These are phyloP conservation scores for Leptodactylus fallax DNA, from an alignment of 2,797 vertebrate species.

Conservation along the genomic window DNA sequence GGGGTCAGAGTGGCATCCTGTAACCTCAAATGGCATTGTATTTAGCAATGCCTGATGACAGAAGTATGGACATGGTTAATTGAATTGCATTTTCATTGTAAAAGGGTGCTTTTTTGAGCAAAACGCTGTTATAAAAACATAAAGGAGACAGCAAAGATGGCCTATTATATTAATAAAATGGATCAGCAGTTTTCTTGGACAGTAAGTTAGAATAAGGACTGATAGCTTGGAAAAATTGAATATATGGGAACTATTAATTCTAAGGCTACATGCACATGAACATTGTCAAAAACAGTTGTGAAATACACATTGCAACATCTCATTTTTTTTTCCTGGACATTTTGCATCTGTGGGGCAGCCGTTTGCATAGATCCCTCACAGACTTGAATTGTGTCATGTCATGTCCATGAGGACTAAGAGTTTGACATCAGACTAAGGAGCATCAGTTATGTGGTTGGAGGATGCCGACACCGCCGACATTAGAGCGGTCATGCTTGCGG, in stretches of 20 bases:
- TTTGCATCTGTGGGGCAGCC: no score
- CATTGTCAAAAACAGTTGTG: no score
- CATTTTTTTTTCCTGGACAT: no score
- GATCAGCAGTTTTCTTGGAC: neutral
- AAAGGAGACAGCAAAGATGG: neutral
- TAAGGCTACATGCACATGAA: no score
- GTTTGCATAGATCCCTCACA: no score
- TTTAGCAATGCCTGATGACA: neutral
- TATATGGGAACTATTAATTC: neutral
- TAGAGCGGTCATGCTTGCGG: no score
- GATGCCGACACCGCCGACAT: no score
- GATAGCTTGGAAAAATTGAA: neutral
- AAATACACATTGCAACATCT: no score
- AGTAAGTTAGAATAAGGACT: neutral
- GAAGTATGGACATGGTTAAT: neutral
- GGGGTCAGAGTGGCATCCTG: neutral
- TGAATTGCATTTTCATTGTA: neutral
- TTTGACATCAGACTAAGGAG: no score
- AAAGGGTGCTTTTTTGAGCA: neutral
- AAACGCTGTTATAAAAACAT: neutral
- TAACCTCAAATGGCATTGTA: constrained; percentile 21
- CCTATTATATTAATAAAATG: neutral
- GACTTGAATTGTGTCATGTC: no score
- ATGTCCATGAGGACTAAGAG: no score
- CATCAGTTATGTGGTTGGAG: no score